Percentiles rank a stretch among this genome's conserved stretches.
phyloP scores from a whole-genome alignment of 1,140 invertebrate species.

The Fopius arisanus region DNA sequence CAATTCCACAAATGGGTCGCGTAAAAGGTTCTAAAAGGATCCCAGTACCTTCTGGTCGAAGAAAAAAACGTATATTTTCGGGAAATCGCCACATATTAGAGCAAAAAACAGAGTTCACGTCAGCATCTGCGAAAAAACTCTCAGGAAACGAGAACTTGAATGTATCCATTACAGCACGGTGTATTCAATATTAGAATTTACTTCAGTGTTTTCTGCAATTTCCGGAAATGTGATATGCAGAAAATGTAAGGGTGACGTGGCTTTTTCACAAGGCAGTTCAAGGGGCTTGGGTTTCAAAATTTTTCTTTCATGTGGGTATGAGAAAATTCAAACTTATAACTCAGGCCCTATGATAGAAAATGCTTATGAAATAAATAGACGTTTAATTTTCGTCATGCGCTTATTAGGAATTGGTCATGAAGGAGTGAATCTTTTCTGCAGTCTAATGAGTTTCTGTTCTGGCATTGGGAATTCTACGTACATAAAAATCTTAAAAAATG shows the following conservation, averaged over 20 bases:
- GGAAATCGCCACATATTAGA: no score
- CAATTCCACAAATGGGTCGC: no score
- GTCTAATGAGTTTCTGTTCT: constrained; percentile 21
- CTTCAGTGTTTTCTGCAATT: no score
- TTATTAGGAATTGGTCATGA: constrained; percentile 21
- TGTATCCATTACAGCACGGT: no score
- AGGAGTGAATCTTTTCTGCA: constrained; percentile 22
- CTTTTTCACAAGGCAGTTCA: constrained; percentile 14
- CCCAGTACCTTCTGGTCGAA: no score
- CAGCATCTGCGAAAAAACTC: no score
- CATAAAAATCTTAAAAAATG: not conserved
- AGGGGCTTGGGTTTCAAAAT: constrained; percentile 27
- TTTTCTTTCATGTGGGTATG: constrained; percentile 8
- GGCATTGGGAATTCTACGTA: constrained; percentile 1
- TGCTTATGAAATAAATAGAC: constrained; percentile 29
- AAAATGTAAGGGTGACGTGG: constrained; percentile 17
- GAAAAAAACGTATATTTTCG: no score
- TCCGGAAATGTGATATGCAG: not conserved
- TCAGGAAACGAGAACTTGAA: no score
- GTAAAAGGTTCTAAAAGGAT: no score
- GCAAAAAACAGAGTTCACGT: no score
- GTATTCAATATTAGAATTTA: no score
- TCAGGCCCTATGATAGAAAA: constrained; percentile 13
- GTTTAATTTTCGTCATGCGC: constrained; percentile 26
- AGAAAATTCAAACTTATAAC: not conserved